Conservation (phyloP, 1,140 invertebrate genomes). For the Sycophila sp. region DNA sequence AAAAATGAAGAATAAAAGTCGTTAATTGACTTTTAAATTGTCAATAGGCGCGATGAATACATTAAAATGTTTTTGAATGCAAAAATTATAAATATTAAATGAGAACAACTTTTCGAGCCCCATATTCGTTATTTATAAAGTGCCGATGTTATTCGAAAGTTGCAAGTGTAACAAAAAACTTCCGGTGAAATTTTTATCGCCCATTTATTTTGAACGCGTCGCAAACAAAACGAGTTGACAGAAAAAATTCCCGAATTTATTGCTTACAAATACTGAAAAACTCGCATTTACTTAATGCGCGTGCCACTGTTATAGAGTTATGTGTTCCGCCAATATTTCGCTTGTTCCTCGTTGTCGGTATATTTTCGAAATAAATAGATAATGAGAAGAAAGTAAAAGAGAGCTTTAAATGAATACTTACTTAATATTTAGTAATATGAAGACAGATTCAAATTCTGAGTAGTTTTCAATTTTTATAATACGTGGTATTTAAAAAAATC, state of each 20-base stretch:
- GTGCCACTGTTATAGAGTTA: conserved; percentile 5
- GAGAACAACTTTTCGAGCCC: too few species aligned
- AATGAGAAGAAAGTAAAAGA: not conserved
- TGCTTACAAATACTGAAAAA: not conserved
- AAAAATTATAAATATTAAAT: too few species aligned
- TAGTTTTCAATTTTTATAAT: too few species aligned
- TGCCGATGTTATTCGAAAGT: not conserved
- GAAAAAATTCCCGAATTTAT: conserved; percentile 19
- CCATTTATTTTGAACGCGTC: conserved; percentile 11
- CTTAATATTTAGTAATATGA: not conserved
- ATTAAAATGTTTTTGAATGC: too few species aligned
- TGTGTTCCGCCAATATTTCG: conserved; percentile 11
- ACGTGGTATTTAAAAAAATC: too few species aligned
- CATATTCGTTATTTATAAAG: conserved; percentile 13
- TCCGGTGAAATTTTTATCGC: conserved; percentile 33
- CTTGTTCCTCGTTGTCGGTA: not conserved
- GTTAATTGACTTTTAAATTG: too few species aligned
- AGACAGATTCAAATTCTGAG: too few species aligned
- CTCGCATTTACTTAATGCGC: conserved; percentile 24
- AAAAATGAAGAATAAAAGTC: too few species aligned
- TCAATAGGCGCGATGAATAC: too few species aligned
- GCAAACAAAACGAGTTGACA: conserved; percentile 12
- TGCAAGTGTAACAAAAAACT: conserved; percentile 6
- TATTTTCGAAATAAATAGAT: not conserved
- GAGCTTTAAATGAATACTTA: not conserved